Evolutionary conservation across 2,888 invertebrate genomes (phyloP), one percentile per base, ranked within the genome.

Genomic region (Cephus runcator): DNA sequence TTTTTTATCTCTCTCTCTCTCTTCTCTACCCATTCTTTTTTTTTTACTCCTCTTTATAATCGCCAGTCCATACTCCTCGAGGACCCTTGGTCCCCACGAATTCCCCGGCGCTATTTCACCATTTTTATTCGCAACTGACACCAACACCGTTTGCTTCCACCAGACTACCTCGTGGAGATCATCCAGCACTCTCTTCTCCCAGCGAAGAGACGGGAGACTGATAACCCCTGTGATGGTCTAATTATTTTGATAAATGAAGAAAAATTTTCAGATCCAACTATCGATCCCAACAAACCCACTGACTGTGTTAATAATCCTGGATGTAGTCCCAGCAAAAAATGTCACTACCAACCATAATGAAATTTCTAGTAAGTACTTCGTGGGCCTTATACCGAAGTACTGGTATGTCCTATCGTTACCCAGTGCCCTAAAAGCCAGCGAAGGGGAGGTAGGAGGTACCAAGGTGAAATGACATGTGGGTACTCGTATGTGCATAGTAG

Each of bases 11-110:
- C 15, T 73, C 68, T 31, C 15, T 73, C 35, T 12, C 73, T 81
- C 78, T 71, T 75, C 31, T 74, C 56, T 56, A 23, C 34, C 73
- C 69, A 79, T 76, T 82, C 35, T 82, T 86, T 90, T 90, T 90
- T 90, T 86, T 91, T 90, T 87, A 88, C 89, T 89, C 88, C 89
- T 90, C 91, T 90, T 91, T 90, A 91, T 90, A 91, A 90, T 91
- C 90, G 89, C 89, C 89, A 88, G 89, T 87, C 84, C 86, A 87
- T 88, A 86, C 88, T 85, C 82, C 23, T 56, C 86, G 83, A 82
- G 83, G 87, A 88, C 79, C 76, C 71, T 71, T 9, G 71, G 33
- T 71, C 71, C 71, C 31, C 71, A 74, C 83, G 81, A 87, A 84
- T 83, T 82, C 85, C 80, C 83, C 80, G 83, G 82, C 84, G 84